Evolutionary conservation across 2,888 invertebrate species (phyloP).

Genomic region (Tipula helvola): DNA sequence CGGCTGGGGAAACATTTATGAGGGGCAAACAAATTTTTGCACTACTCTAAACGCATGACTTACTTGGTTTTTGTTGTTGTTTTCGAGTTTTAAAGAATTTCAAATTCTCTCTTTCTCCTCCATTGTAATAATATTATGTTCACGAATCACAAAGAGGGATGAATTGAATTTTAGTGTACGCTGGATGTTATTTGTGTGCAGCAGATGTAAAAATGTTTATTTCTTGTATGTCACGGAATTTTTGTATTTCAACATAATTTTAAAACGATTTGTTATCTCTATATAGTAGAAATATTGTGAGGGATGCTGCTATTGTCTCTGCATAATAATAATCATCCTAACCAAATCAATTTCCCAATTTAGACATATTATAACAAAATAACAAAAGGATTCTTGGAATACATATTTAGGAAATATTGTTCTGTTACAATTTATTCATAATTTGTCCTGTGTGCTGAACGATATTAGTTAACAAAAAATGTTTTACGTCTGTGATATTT

Average conservation of each 20-base stretch:
- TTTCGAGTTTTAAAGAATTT: neutral
- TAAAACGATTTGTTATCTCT: neutral
- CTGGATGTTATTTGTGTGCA: neutral
- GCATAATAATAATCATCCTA: no score
- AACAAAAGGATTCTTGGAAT: neutral
- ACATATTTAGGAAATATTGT: no score
- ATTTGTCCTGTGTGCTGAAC: neutral
- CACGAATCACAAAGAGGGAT: neutral
- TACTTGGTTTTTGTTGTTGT: neutral
- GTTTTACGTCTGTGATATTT: neutral
- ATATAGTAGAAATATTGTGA: no score
- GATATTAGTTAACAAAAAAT: neutral
- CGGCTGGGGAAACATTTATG: neutral
- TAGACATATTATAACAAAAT: neutral
- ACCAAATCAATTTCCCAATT: neutral
- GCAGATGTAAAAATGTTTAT: neutral
- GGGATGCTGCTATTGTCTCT: neutral
- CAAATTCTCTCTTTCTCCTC: neutral
- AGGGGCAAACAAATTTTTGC: neutral
- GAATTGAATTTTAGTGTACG: neutral
- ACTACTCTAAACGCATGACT: neutral
- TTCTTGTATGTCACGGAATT: neutral
- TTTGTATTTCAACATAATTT: neutral
- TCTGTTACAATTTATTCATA: neutral
- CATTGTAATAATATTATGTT: no score